These are phyloP conservation scores for Drosophila leonis DNA, from an alignment of 2,888 invertebrate species.

Conservation along the genomic window DNA sequence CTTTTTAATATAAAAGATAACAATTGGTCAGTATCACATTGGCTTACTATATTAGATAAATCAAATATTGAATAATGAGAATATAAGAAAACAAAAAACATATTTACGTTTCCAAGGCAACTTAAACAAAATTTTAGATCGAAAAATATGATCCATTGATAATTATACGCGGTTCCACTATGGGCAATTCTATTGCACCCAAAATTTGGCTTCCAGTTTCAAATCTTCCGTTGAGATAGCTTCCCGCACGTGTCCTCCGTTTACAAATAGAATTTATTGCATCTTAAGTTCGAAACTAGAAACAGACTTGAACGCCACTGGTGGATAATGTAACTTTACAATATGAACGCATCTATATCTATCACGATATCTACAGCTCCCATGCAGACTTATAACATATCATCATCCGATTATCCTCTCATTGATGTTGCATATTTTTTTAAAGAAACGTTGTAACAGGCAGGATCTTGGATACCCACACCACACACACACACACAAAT, in stretches of 20 bases:
- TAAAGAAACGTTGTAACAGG: slow-evolving; percentile 46
- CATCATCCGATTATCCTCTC: slow-evolving; percentile 55
- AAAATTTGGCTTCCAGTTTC: slow-evolving; percentile 62
- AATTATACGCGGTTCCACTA: slow-evolving; percentile 17
- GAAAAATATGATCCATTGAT: not conserved
- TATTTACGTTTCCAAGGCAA: slow-evolving; percentile 44
- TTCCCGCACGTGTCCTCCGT: slow-evolving; percentile 41
- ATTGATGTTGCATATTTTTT: slow-evolving; percentile 52
- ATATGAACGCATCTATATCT: slow-evolving; percentile 27
- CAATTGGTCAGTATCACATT: slow-evolving; percentile 67
- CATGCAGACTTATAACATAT: slow-evolving; percentile 36
- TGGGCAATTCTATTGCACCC: slow-evolving; percentile 33
- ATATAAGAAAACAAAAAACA: slow-evolving; percentile 24
- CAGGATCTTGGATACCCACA: slow-evolving; percentile 43
- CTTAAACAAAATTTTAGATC: slow-evolving; percentile 43
- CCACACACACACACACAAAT: slow-evolving; percentile 45
- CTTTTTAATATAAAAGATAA: slow-evolving; percentile 37
- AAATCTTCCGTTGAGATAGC: slow-evolving; percentile 65
- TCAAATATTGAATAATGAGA: slow-evolving; percentile 48
- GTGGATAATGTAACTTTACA: slow-evolving; percentile 64
- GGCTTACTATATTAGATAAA: slow-evolving; percentile 71
- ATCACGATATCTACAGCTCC: slow-evolving; percentile 19
- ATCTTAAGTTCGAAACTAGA: slow-evolving; percentile 27
- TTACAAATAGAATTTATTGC: slow-evolving; percentile 16
- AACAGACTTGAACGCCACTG: slow-evolving; percentile 74